phyloP scores from a whole-genome alignment of 2,113 vertebrate species.

The Psophia crepitans region DNA sequence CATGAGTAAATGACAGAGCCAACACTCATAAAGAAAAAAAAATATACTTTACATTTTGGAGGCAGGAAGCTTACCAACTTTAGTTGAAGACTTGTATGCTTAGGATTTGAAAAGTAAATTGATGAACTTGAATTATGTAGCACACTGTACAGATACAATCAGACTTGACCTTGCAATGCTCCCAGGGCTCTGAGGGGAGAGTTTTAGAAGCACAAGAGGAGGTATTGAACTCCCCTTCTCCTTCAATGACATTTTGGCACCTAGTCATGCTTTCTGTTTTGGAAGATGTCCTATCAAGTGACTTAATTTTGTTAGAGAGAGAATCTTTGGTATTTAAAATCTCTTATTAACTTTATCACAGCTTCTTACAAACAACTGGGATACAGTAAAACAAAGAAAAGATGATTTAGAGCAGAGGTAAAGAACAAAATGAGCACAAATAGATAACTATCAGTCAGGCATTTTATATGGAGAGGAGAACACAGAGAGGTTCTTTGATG shows the following conservation, averaged over 20 bases:
- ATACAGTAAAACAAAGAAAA: not conserved
- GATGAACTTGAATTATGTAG: not conserved
- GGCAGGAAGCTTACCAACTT: not conserved
- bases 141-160: not conserved
- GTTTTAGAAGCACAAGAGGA: not conserved
- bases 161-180: not conserved
- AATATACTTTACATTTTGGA: not conserved
- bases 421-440: not conserved
- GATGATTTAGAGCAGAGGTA: not conserved
- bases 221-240: not conserved
- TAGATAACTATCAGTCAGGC: not conserved
- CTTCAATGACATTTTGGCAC: not conserved
- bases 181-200: not conserved
- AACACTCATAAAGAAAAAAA: not conserved
- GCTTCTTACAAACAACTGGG: not conserved
- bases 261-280: not conserved
- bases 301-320: not conserved
- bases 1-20: not conserved
- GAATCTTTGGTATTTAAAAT: not conserved
- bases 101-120: not conserved
- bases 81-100: not conserved
- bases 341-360: not conserved
- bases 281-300: not conserved
- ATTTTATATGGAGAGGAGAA: not conserved
- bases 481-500: not conserved